Evolutionary conservation across 2,888 invertebrate species (phyloP), one percentile per base, ranked within the genome.

Genomic region (Mallateleia sp.): DNA sequence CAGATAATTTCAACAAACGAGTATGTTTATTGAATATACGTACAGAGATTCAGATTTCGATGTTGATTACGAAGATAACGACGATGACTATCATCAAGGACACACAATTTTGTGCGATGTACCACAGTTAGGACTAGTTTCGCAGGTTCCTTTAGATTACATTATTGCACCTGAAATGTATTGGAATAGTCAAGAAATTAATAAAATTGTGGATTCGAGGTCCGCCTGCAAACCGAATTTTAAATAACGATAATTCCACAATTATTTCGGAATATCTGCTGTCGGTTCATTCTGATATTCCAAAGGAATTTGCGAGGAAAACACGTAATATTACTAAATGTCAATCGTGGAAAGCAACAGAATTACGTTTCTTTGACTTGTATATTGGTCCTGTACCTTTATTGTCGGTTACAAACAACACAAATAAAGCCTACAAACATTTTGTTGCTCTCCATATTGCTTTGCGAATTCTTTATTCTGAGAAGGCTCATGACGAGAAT

Each of bases 81-180:
- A 66, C 9, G 66, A 88, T 56, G 60, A 60, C 50, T 77, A 78
- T 18, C 72, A 83, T 67, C 86, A 89, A 14, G 62, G 62, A 18
- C 2, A 1, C 0, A 42, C 22, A 8, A 42, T 62, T 18, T 20
- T 62, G 45, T 45, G 9, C n/a, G 56, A 67, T 20, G 18, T 45
- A 22, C 54, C 74, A 38, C 25, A 50, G 18, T 56, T 87, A 22
- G 71, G 38, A 54, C 25, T 28, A 47, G 42, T 89, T 52, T 32
- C 54, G 28, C 24, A 54, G 58, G 85, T 66, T 83, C 88, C 66
- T 50, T 74, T 20, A 78, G 88, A 58, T 77, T 89, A 87, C 54
- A 86, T n/a, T n/a, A n/a, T n/a, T 88, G 45, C 45, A 45, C n/a
- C 7, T 45, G 9, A n/a, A 88, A 28, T 88, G 79, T 62, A 62